Conservation (phyloP, 2,113 vertebrate genomes). For the Sceloporus undulatus region DNA sequence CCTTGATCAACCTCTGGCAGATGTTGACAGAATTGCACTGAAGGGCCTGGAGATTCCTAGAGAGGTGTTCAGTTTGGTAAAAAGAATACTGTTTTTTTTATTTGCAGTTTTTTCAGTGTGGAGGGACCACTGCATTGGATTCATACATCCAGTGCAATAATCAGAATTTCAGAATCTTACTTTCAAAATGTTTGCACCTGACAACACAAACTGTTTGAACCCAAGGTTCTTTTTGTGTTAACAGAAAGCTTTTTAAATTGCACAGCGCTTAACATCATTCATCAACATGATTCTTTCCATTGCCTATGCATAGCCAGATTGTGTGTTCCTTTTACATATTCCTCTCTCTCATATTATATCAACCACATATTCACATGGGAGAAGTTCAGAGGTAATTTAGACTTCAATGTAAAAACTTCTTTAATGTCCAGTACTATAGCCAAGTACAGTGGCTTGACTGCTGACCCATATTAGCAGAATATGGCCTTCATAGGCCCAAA, state of each 20-base stretch:
- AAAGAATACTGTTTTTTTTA: too few species aligned
- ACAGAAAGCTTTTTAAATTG: background rate
- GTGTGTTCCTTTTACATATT: background rate
- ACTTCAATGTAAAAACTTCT: background rate
- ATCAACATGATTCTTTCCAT: background rate
- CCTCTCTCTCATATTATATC: background rate
- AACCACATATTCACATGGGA: background rate
- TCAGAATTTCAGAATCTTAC: background rate
- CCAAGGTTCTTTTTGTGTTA: background rate
- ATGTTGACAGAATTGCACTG: too few species aligned
- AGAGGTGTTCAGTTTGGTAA: too few species aligned
- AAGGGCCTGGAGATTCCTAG: too few species aligned
- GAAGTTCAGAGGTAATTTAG: background rate
- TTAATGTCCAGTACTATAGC: too few species aligned
- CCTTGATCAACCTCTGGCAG: too few species aligned
- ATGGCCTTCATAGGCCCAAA: too few species aligned
- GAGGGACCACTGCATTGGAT: background rate
- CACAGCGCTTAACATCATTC: background rate
- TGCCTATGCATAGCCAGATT: background rate
- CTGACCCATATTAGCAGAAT: too few species aligned
- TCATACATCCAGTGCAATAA: background rate
- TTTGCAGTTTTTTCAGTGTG: too few species aligned
- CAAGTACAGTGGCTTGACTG: too few species aligned
- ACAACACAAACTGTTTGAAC: background rate
- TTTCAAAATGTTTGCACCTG: background rate